These are phyloP conservation scores for Conchocele bisecta DNA, from an alignment of 2,888 invertebrate species.

Conservation along the genomic window DNA sequence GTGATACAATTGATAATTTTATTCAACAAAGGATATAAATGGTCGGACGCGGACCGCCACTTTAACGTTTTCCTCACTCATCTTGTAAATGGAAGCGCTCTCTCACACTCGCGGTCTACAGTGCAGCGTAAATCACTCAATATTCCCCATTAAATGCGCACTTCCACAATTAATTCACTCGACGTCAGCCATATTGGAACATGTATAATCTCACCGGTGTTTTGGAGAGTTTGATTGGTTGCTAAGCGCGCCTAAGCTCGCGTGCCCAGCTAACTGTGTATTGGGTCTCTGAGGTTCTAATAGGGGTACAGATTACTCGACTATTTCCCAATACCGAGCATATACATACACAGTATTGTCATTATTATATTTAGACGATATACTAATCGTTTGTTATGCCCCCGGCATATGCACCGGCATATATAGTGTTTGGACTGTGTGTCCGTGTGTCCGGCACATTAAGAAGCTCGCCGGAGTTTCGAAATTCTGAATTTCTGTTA, in stretches of 20 bases:
- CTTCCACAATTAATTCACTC: constrained; percentile 12
- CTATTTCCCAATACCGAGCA: too few species aligned
- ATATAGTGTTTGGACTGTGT: too few species aligned
- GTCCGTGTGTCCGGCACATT: too few species aligned
- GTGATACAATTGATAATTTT: neutral
- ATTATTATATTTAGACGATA: too few species aligned
- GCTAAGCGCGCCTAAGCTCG: constrained; percentile 70
- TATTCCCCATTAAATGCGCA: constrained; percentile 1
- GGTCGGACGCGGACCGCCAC: constrained; percentile 85
- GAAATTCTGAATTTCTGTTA: too few species aligned
- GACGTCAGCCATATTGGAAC: constrained; percentile 59
- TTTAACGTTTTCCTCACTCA: constrained; percentile 84
- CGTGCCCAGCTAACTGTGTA: too few species aligned
- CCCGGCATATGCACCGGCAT: too few species aligned
- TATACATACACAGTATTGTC: too few species aligned
- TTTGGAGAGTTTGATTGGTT: constrained; percentile 68
- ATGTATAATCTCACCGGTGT: constrained; percentile 50
- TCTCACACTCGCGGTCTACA: neutral
- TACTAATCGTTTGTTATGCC: too few species aligned
- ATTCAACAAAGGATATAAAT: constrained; percentile 83
- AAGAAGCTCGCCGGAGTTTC: too few species aligned
- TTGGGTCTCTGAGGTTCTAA: too few species aligned
- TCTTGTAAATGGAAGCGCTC: constrained; percentile 23
- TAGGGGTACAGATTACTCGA: too few species aligned
- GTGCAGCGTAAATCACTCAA: constrained; percentile 11